Base-by-base conservation (phyloP, 2,888 invertebrate genomes). In the Leucophenga montana region DNA sequence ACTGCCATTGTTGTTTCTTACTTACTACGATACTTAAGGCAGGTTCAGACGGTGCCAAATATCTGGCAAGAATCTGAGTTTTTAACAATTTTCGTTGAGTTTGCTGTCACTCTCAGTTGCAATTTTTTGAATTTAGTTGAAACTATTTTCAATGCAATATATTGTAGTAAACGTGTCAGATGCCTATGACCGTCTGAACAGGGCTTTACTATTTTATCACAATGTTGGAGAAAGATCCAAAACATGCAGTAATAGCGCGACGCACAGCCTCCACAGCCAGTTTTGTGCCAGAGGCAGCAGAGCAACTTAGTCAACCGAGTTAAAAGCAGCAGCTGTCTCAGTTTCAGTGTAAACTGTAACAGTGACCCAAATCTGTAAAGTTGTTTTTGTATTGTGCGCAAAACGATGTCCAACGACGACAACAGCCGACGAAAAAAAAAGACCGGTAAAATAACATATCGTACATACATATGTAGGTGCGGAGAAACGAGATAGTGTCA, bases 391-490 rank as follows among this genome's bases (percentile, higher is more conserved):
- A 48, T 62, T 46, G 16, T 8, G 62, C 62, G 20, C 46, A 48
- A 64, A 46, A 46, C 20, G 50, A n/a, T 50, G 50, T 50, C 50
- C 18, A 46, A 62, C 62, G 44, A 62, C 20, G 6, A 57, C 59
- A 31, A 31, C 3, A 3, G 31, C 27, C 11, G 14, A 31, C 59
- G 31, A 57, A 82, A 56, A 8, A 78, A 76, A 84, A 84, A 83
- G 83, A 83, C 81, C 81, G 84, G 81, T 84, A 82, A 82, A 83
- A 74, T 84, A 84, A 84, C 77, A 83, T 83, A 78, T 27, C 81
- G 81, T 80, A 79, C 83, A 76, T 76, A 66, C 77, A 62, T 11
- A 61, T 61, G 31, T 70, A 66, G 44, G 50, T 54, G 3, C 56
- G 54, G 62, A 61, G 5, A 20, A 46, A 50, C 14, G 31, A 14